phyloP scores from a whole-genome alignment of 2,888 invertebrate species.

The Papilio elwesi region DNA sequence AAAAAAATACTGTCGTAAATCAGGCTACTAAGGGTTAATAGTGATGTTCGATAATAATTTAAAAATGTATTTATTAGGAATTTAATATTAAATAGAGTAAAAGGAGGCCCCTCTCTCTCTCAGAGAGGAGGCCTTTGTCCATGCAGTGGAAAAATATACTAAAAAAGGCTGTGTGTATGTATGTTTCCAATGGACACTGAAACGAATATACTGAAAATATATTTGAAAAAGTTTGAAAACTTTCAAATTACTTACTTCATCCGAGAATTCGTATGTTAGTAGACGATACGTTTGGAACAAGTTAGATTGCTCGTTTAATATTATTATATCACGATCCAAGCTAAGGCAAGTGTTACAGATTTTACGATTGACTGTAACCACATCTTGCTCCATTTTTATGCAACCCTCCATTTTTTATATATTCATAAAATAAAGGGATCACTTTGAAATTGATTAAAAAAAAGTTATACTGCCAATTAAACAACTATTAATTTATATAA shows the following conservation, averaged over 20 bases:
- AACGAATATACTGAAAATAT: too few relatives aligned
- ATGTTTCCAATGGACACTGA: too few relatives aligned
- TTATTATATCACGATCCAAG: constrained; percentile 67
- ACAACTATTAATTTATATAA: too few relatives aligned
- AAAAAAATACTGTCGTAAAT: too few relatives aligned
- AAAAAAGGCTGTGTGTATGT: too few relatives aligned
- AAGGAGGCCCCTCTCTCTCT: too few relatives aligned
- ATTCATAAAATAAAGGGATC: constrained; percentile 45
- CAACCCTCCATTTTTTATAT: constrained; percentile 45
- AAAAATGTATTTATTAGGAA: too few relatives aligned
- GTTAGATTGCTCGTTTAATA: constrained; percentile 60
- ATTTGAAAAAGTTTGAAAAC: constrained; percentile 17
- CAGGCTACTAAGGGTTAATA: too few relatives aligned
- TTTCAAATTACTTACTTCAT: constrained; percentile 66
- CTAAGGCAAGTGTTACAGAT: constrained; percentile 75
- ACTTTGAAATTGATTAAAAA: constrained; percentile 66
- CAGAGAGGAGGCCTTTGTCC: too few relatives aligned
- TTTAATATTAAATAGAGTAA: too few relatives aligned
- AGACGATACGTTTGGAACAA: constrained; percentile 70
- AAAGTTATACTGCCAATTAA: constrained; percentile 83
- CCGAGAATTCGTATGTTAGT: constrained; percentile 75
- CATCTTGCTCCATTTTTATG: constrained; percentile 73
- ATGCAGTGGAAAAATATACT: too few relatives aligned
- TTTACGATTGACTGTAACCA: constrained; percentile 63
- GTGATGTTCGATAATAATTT: too few relatives aligned